phyloP scores from a whole-genome alignment of 2,797 vertebrate species.

The Phrynocephalus forsythii region DNA sequence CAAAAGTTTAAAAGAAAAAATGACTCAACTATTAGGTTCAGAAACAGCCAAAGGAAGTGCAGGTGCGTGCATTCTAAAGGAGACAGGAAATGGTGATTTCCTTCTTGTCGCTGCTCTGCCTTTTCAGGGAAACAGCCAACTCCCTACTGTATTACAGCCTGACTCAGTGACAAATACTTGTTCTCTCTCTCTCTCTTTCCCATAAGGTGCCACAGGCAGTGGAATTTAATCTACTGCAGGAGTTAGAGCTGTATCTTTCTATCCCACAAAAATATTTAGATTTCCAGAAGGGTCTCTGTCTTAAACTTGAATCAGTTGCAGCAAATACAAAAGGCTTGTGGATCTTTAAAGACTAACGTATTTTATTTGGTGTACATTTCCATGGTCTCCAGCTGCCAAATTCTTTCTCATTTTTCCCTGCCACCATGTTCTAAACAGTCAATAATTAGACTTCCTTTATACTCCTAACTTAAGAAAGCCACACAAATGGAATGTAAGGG shows the following conservation, averaged over 20 bases:
- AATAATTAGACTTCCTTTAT: neutral
- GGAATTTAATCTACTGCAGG: neutral
- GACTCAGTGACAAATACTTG: neutral
- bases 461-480: neutral
- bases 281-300: neutral
- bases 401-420: too few relatives aligned
- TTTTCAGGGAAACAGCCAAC: constrained; percentile 1
- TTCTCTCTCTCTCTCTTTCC: neutral
- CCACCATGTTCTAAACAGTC: neutral
- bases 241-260: neutral
- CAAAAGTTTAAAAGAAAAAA: neutral
- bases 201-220: neutral
- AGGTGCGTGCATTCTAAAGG: neutral
- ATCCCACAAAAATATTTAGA: neutral
- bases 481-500: too few relatives aligned
- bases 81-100: constrained; percentile 27
- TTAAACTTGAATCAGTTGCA: neutral
- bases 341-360: too few relatives aligned
- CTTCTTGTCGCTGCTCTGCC: neutral
- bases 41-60: neutral
- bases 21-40: fast-evolving
- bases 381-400: too few relatives aligned
- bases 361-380: too few relatives aligned
- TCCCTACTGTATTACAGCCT: neutral
- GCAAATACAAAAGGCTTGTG: neutral